phyloP scores from a whole-genome alignment of 2,797 vertebrate genomes.

The Crocodylus rhombifer region DNA sequence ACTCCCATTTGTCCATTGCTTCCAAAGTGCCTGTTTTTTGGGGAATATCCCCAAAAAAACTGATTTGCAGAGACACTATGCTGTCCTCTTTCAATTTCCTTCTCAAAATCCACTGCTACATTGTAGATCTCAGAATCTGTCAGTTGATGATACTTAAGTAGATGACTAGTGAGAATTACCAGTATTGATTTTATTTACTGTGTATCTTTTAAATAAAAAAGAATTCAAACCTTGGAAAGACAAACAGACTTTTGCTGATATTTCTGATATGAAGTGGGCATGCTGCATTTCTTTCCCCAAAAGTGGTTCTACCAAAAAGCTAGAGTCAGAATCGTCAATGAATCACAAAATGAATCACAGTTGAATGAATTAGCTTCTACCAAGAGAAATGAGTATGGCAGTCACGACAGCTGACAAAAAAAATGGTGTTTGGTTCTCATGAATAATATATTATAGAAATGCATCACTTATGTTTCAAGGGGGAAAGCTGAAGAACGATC shows the following conservation, averaged over 20 bases:
- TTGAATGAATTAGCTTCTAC: neutral
- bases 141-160: neutral
- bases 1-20: neutral
- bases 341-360: neutral
- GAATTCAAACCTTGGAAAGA: too few relatives aligned
- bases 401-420: neutral
- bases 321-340: neutral
- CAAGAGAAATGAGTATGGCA: neutral
- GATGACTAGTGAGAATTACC: neutral
- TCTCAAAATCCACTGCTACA: neutral
- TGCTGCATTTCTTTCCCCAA: neutral
- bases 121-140: neutral
- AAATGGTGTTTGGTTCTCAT: rapidly evolving
- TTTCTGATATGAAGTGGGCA: neutral
- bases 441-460: slow-evolving; percentile 39
- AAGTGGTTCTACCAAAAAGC: neutral
- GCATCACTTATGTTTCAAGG: neutral
- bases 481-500: neutral
- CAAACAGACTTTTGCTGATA: too few relatives aligned
- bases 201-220: neutral
- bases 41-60: neutral
- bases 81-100: neutral
- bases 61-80: neutral
- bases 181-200: neutral
- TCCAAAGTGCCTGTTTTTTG: neutral